Base-by-base conservation (phyloP, 2,113 vertebrate genomes). In the Takifugu bimaculatus region DNA sequence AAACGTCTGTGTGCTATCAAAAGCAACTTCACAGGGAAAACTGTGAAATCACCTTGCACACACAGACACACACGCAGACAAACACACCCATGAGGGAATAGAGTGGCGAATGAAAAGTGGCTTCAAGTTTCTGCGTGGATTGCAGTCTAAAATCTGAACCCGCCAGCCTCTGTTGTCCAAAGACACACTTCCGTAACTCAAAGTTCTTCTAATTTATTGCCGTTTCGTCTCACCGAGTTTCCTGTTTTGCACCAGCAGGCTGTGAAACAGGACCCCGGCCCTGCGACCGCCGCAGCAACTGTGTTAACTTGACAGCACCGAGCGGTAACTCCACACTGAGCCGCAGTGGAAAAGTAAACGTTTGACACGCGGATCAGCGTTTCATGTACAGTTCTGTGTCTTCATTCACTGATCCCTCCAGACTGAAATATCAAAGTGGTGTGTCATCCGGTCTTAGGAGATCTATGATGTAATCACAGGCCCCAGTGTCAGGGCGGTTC, bases 371-470 rank as follows among this genome's bases (percentile, higher is more conserved):
- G 69, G 67, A 55, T 81, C 75, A 68, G 66, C 71, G 68, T 77
- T 77, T 78, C 63, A 53, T 60, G 68, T 75, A 70, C 72, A 74
- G 72, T 74, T 81, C 54, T 53, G 62, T 65, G 74, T 81, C 77
- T 83, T 84, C 78, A 82, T 87, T 85, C 74, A 85, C 77, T 49
- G 74, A 80, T 82, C 72, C 78, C 74, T 73, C 63, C 63, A 76
- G 74, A 75, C 77, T 83, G 70, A 86, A 85, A 89, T 88, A 85
- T 83, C 83, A 87, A 79, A 44, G 74, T 60, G 68, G 47, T 89
- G 84, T 89, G 87, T 89, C 84, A 88, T 86, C 66, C 50, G 64
- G 70, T 69, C 77, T 69, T 50, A 80, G 82, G 74, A 75, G 78
- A 77, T 60, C 68, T 73, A 83, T 89, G 88, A 89, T 83, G 85